A percentile compares a stretch with the other conserved stretches of the same genome.
These are phyloP conservation scores for Brachyrhaphis roseni DNA, from an alignment of 2,797 vertebrate species.

Conservation along the genomic window DNA sequence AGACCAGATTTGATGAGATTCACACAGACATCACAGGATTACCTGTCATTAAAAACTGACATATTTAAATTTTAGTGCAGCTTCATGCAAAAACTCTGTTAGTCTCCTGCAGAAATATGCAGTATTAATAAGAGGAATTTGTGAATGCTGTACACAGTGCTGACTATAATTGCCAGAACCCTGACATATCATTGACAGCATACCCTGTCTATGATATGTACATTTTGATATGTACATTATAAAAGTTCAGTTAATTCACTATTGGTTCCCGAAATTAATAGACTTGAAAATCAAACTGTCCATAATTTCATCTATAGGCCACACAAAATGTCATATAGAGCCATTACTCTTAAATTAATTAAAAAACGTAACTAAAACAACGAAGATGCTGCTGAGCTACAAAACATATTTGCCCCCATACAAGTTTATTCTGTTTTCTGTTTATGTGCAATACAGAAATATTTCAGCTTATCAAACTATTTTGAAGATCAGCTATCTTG, in stretches of 20 bases:
- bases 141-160: background rate
- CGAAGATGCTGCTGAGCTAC: background rate
- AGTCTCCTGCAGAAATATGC: background rate
- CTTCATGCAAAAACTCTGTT: background rate
- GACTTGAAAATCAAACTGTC: background rate
- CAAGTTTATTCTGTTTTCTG: background rate
- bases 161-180: background rate
- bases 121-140: background rate
- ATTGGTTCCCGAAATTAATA: background rate
- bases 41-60: background rate
- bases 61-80: background rate
- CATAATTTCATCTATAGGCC: background rate
- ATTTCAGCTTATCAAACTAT: background rate
- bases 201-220: too few relatives aligned
- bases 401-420: background rate
- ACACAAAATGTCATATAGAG: background rate
- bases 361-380: background rate
- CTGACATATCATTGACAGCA: too few relatives aligned
- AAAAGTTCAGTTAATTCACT: background rate
- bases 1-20: background rate
- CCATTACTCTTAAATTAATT: background rate
- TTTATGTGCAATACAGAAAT: background rate
- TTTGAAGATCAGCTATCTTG: background rate
- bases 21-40: background rate
- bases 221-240: too few relatives aligned